A percentile compares a stretch with the other conserved stretches of the same genome.
phyloP scores from a whole-genome alignment of 2,888 invertebrate species.

The Patella depressa region DNA sequence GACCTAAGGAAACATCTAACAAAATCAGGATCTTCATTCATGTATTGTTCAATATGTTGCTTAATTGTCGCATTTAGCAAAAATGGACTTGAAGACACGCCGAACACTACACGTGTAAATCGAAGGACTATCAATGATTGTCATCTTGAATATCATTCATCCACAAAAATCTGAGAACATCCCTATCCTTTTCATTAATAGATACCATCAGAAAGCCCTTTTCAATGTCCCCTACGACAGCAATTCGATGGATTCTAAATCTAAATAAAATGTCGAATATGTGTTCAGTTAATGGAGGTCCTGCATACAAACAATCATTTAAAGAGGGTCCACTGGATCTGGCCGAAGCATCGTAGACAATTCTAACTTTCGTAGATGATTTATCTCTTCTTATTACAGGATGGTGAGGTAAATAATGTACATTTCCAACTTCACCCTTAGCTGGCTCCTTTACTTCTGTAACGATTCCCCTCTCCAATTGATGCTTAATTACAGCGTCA shows the following conservation, averaged over 20 bases:
- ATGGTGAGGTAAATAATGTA: constrained; percentile 10
- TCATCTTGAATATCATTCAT: neutral
- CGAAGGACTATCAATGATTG: neutral
- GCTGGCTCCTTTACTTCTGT: neutral
- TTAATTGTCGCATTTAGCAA: neutral
- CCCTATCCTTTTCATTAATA: neutral
- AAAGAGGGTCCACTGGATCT: neutral
- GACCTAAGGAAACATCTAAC: neutral
- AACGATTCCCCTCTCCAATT: neutral
- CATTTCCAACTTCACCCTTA: neutral
- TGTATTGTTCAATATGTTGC: neutral
- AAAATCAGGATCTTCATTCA: neutral
- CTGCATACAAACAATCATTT: constrained; percentile 1
- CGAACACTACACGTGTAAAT: constrained; percentile 3
- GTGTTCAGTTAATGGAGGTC: neutral
- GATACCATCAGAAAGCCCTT: neutral
- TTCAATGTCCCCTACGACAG: neutral
- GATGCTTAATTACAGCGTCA: neutral
- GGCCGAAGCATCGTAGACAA: neutral
- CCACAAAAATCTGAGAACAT: constrained; percentile 2
- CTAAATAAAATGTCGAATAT: constrained; percentile 3
- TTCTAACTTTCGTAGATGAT: constrained; percentile 1
- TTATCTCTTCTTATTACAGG: constrained; percentile 7
- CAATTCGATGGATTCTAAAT: constrained; percentile 1
- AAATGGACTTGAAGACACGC: constrained; percentile 1